phyloP scores from a whole-genome alignment of 2,797 vertebrate genomes.

The Falco peregrinus region DNA sequence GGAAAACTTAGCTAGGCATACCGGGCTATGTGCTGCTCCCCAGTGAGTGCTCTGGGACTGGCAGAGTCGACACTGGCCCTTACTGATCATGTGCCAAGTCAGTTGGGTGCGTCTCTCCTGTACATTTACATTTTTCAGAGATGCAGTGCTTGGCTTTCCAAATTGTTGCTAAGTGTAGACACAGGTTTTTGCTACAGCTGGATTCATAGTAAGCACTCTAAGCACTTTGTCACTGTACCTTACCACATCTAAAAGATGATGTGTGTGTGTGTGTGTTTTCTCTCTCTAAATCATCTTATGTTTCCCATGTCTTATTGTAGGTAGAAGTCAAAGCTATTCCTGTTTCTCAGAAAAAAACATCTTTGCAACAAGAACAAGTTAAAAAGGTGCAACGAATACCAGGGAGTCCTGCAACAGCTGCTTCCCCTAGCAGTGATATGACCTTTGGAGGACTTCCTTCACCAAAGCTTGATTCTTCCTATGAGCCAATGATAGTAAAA shows the following conservation, averaged over 20 bases:
- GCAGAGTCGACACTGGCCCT: not conserved
- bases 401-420: slow-evolving; percentile 83
- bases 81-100: not conserved
- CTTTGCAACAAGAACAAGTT: slow-evolving; percentile 89
- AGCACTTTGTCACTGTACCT: not conserved
- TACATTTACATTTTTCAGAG: not conserved
- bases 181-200: not conserved
- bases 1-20: not conserved
- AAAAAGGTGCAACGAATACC: slow-evolving; percentile 91
- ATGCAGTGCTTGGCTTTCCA: not conserved
- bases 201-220: not conserved
- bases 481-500: slow-evolving; percentile 98
- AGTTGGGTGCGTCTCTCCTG: not conserved
- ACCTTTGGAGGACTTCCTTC: slow-evolving; percentile 94
- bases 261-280: not conserved
- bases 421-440: slow-evolving; percentile 83
- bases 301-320: slow-evolving; percentile 69
- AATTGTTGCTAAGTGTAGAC: not conserved
- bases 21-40: not conserved
- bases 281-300: not conserved
- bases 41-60: not conserved
- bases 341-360: slow-evolving; percentile 95
- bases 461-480: slow-evolving; percentile 95
- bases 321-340: slow-evolving; percentile 99
- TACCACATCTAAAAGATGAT: not conserved